Evolutionary conservation across 2,113 vertebrate genomes (phyloP).

Genomic region (Phalacrocorax aristotelis): DNA sequence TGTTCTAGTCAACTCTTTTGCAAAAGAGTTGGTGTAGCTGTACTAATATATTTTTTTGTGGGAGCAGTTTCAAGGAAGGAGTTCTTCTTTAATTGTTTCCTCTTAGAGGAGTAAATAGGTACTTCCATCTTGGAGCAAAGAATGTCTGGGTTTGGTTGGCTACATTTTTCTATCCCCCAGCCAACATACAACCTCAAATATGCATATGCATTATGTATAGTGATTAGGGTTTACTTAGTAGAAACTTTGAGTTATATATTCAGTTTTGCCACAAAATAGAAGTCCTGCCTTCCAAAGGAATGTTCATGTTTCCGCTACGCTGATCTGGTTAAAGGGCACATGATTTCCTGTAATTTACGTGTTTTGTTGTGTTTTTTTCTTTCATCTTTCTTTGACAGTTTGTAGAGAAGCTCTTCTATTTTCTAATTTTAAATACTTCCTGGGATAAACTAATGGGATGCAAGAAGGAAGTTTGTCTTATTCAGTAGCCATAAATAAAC

Average conservation of each 20-base stretch:
- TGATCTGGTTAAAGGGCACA: constrained; percentile 21
- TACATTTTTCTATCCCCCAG: constrained; percentile 24
- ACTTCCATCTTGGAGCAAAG: constrained; percentile 27
- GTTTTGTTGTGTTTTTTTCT: constrained; percentile 1
- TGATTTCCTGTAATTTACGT: constrained; percentile 34
- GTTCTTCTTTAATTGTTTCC: background rate
- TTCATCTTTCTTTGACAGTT: background rate
- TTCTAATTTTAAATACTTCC: constrained; percentile 3
- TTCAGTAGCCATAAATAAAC: background rate
- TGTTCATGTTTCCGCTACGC: constrained; percentile 20
- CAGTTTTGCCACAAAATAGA: constrained; percentile 57
- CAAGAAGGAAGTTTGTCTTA: background rate
- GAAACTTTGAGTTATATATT: constrained; percentile 54
- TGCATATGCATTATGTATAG: constrained; percentile 36
- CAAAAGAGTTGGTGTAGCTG: background rate
- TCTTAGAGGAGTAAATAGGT: constrained; percentile 49
- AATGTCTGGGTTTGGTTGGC: constrained; percentile 40
- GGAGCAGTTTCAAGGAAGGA: background rate
- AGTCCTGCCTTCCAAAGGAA: constrained; percentile 7
- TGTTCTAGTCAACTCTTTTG: background rate
- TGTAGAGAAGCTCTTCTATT: background rate
- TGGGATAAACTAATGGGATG: background rate
- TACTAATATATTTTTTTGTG: background rate
- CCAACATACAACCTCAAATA: constrained; percentile 60
- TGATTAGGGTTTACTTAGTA: constrained; percentile 62